Percentiles rank a stretch among this genome's conserved stretches.
phyloP scores from a whole-genome alignment of 2,888 invertebrate genomes.

The Pandemis corylana region DNA sequence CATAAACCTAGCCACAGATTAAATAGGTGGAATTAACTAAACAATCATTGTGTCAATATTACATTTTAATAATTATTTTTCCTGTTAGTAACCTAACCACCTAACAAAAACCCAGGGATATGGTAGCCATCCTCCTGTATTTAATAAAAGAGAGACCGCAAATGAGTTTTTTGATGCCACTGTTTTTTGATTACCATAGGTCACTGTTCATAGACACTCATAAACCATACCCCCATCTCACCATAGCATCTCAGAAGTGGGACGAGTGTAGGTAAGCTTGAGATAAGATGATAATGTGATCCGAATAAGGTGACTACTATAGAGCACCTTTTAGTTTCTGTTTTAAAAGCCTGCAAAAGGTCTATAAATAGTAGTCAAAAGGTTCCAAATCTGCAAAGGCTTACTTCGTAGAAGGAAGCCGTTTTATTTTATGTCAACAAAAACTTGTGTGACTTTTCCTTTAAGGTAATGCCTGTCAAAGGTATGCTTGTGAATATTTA shows the following conservation, averaged over 20 bases:
- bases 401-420: not conserved
- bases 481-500: constrained; percentile 12
- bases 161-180: too few species aligned
- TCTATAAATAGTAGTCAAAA: not conserved
- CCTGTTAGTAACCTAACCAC: too few species aligned
- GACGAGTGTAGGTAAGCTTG: too few species aligned
- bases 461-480: constrained; percentile 18
- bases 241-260: too few species aligned
- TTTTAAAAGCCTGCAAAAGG: not conserved
- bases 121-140: too few species aligned
- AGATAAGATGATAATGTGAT: not conserved
- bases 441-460: constrained; percentile 9
- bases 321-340: not conserved
- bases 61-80: not conserved
- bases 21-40: not conserved
- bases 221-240: too few species aligned
- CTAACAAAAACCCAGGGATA: too few species aligned
- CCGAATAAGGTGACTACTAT: not conserved
- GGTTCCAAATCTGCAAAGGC: constrained; percentile 1
- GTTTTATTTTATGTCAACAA: constrained; percentile 13
- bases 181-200: too few species aligned
- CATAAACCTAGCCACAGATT: not conserved
- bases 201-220: too few species aligned
- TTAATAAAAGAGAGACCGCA: too few species aligned
- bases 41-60: not conserved